phyloP scores from a whole-genome alignment of 2,797 vertebrate species.

The Ctenosaura bakeri region DNA sequence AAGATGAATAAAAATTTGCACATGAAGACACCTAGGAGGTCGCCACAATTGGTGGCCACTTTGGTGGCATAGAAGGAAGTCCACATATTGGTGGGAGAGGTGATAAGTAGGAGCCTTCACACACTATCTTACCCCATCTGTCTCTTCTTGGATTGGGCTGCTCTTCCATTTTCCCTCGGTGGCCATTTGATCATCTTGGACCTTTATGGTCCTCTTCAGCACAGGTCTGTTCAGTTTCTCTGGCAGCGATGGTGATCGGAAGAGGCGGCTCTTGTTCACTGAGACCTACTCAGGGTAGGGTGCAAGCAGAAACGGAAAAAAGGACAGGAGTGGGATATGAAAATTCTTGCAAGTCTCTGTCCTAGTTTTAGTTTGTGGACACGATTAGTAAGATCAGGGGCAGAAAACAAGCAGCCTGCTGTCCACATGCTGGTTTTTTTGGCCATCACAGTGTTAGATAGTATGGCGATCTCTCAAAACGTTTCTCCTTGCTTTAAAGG shows the following conservation, averaged over 20 bases:
- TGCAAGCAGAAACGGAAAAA: conserved; percentile 4
- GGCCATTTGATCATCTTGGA: conserved; percentile 54
- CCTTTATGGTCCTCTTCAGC: conserved; percentile 60
- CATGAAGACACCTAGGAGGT: no score
- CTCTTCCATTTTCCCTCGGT: conserved; percentile 65
- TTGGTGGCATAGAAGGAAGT: no score
- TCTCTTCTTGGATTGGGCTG: conserved; percentile 50
- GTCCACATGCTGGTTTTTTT: not conserved
- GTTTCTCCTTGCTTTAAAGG: no score
- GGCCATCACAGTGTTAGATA: no score
- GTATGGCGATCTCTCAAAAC: no score
- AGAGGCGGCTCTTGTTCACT: conserved; percentile 65
- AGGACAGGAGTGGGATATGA: not conserved
- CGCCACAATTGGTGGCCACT: no score
- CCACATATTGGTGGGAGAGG: no score
- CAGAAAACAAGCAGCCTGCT: not conserved
- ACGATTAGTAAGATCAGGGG: not conserved
- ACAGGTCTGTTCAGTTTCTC: conserved; percentile 68
- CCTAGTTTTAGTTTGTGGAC: not conserved
- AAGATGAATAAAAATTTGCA: no score
- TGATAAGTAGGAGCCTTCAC: no score
- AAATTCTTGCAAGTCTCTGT: not conserved
- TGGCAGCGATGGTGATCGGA: conserved; percentile 77
- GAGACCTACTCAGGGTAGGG: conserved; percentile 48
- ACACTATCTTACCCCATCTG: conserved; percentile 43